These are phyloP conservation scores for Neodontobutis hainanensis DNA, from an alignment of 2,113 vertebrate species.

Conservation along the genomic window DNA sequence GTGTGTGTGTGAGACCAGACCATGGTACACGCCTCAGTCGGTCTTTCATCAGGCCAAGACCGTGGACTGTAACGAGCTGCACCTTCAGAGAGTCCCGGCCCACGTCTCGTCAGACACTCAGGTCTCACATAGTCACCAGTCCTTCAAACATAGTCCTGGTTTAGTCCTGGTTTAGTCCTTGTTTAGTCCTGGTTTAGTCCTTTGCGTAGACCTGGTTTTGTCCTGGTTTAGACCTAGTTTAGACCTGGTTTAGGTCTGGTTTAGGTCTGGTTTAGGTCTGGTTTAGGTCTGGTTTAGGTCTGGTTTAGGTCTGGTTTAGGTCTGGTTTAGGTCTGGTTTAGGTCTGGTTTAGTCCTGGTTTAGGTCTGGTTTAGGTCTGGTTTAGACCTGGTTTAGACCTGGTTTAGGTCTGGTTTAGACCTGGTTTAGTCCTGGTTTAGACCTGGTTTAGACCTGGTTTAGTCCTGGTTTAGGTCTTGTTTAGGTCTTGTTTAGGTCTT, in stretches of 20 bases:
- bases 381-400: neutral
- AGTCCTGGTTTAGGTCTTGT: neutral
- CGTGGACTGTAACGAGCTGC: constrained; percentile 84
- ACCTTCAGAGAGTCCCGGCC: constrained; percentile 72
- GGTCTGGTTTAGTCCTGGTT: constrained; percentile 2
- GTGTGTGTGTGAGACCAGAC: constrained; percentile 85
- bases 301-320: neutral
- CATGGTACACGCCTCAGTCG: constrained; percentile 86
- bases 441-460: neutral
- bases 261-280: neutral
- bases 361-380: too few relatives aligned
- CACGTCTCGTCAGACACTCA: constrained; percentile 78
- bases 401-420: neutral
- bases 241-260: neutral
- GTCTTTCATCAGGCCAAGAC: constrained; percentile 82
- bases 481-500: neutral
- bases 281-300: neutral
- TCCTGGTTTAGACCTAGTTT: too few relatives aligned
- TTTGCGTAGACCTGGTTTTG: too few relatives aligned
- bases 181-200: too few relatives aligned
- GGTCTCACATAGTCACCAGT: constrained; percentile 26
- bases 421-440: neutral
- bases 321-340: neutral
- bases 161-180: too few relatives aligned
- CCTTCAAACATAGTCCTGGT: too few relatives aligned